These are phyloP conservation scores for Mareca strepera DNA, from an alignment of 2,797 vertebrate genomes.

Conservation along the genomic window DNA sequence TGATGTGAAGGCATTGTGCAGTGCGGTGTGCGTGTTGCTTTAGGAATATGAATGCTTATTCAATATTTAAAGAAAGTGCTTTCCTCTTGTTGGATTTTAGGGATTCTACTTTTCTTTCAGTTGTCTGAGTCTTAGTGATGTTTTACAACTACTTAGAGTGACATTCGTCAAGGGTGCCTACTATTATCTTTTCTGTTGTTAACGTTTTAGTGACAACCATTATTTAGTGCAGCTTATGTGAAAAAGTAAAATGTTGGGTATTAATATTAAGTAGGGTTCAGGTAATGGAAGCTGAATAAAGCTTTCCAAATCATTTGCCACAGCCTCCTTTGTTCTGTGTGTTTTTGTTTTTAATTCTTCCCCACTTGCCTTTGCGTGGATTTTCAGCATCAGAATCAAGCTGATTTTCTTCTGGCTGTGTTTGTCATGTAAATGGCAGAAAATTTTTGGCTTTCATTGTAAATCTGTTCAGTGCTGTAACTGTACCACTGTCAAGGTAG, in stretches of 20 bases:
- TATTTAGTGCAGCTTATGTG: background rate
- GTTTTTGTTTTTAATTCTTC: background rate
- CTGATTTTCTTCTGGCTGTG: background rate
- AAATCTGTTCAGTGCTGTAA: fast-evolving
- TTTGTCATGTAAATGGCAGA: background rate
- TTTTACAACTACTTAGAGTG: background rate
- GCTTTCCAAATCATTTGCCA: background rate
- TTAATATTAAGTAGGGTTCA: background rate
- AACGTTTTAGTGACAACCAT: background rate
- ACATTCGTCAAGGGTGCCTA: background rate
- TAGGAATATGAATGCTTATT: background rate
- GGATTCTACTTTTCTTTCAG: background rate
- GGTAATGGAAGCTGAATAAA: background rate
- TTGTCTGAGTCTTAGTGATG: background rate
- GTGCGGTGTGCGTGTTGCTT: fast-evolving
- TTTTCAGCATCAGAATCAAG: background rate
- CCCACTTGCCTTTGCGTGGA: background rate
- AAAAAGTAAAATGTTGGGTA: background rate
- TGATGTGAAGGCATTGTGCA: no score
- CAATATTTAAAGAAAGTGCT: background rate
- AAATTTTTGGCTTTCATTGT: background rate
- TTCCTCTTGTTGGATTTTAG: background rate
- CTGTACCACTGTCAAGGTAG: background rate
- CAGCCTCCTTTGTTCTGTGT: background rate
- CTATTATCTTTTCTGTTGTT: background rate